Evolutionary conservation across 2,888 invertebrate species (phyloP), one percentile per base, ranked within the genome.

Genomic region (Galeopsomyia nigrocyanea): DNA sequence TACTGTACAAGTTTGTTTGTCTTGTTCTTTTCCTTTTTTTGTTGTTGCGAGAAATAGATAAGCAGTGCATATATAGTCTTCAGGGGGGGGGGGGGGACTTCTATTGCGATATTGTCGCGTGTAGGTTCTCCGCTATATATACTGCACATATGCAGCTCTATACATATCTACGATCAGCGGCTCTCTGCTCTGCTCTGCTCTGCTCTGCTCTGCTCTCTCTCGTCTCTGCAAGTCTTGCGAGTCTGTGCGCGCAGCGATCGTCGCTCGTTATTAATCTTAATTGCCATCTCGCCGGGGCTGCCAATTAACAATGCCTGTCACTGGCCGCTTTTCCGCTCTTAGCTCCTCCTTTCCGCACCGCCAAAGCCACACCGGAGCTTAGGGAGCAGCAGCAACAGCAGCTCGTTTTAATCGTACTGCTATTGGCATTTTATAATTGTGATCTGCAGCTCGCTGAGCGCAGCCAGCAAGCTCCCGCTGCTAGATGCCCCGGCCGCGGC

Each of bases 241-340:
- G 21, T 58, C 60, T 46, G n/a, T n/a, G n/a, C n/a, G n/a, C n/a
- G n/a, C n/a, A n/a, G 51, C 66, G 47, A 53, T n/a, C 14, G 22
- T 77, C 76, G 79, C 81, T 83, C 81, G 83, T 84, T 83, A 84
- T 84, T 84, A 84, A 84, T 84, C 84, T 84, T 84, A 84, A 84
- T 84, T 83, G 83, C 82, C 81, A 84, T 84, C 83, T 81, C 79
- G 31, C 31, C 31, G 79, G 81, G 80, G 77, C 79, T 81, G 82
- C 82, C 83, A 84, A 84, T 84, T 84, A 84, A 83, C 82, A 83
- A 83, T 82, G 82, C 81, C 82, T 82, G 83, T 84, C 83, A 82
- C 79, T 83, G 71, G 21, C 3, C 9, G 14, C n/a, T 39, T 62
- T 68, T 17, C 21, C 58, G 9, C n/a, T n/a, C 64, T 31, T 31